Evolutionary conservation across 2,797 vertebrate genomes (phyloP), one percentile per base, ranked within the genome.

Genomic region (Chaenodraco wilsoni): DNA sequence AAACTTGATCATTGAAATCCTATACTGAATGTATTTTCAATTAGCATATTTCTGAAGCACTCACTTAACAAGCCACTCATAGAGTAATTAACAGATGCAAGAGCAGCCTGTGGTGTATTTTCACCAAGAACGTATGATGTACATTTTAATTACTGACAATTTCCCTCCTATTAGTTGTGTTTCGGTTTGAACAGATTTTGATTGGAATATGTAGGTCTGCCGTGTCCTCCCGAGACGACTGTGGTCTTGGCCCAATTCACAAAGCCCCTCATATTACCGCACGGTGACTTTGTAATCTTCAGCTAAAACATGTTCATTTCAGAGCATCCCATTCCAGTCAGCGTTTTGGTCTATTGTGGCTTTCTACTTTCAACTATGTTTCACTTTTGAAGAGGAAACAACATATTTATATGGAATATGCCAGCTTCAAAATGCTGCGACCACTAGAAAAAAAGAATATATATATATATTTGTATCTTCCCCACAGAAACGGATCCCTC

Each of bases 51-150:
- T 67, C 67, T 49, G 65, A 79, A 66, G 68, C 79, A 57, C 70
- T 87, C 81, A 65, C 82, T 89, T 84, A 89, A 89, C 79, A 69
- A 89, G 74, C 66, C 82, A 77, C 82, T 89, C 76, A 10, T 52
- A 79, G 76, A 79, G 76, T 90, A 91, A 91, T 88, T 88, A 93
- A 77, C 90, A 91, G 88, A 91, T 89, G 89, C 87, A 78, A 78
- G 56, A 87, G 69, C 84, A 87, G 87, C 81, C 82, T 87, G 88
- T 84, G 84, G 88, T 85, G 81, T 65, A 65, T 84, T 88, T 89
- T 83, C 74, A 71, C 82, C 72, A 76, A 81, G 69, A 88, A 83
- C 48, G 88, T 81, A 67, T 87, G 82, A 87, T 88, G 78, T 86
- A 88, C 66, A 85, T 90, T 87, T 90, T 87, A 92, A 90, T 92